Evolutionary conservation across 2,797 vertebrate genomes (phyloP).

Genomic region (Sarcophilus harrisii): DNA sequence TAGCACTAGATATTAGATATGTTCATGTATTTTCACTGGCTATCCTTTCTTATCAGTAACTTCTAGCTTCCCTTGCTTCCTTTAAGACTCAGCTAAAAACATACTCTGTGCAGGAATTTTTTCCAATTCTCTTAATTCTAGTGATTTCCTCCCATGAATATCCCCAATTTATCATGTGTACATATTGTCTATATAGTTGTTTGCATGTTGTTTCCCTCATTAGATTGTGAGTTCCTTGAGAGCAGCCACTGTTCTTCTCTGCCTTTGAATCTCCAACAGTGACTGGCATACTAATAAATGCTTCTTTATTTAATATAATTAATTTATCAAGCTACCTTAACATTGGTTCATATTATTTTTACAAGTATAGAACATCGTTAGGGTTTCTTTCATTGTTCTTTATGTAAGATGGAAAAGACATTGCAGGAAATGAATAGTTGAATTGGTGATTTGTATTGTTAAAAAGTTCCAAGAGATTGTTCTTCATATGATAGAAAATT

Average conservation of each 20-base stretch:
- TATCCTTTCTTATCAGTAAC: neutral
- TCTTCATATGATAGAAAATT: slow-evolving; percentile 49
- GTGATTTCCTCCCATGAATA: neutral
- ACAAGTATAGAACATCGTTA: slow-evolving; percentile 23
- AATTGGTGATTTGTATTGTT: slow-evolving; percentile 49
- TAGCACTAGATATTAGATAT: neutral
- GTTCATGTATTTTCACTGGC: neutral
- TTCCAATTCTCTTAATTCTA: neutral
- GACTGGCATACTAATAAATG: neutral
- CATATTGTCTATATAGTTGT: neutral
- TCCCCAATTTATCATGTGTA: neutral
- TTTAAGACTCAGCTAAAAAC: neutral
- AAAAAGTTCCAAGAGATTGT: slow-evolving; percentile 46
- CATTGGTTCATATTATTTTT: neutral
- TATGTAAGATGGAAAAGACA: slow-evolving; percentile 16
- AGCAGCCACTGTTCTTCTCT: neutral
- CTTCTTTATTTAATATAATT: neutral
- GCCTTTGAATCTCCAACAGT: neutral
- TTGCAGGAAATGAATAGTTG: neutral
- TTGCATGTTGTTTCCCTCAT: neutral
- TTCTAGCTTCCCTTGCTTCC: neutral
- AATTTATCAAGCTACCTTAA: neutral
- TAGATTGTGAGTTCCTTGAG: neutral
- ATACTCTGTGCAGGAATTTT: neutral
- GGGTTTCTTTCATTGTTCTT: slow-evolving; percentile 33